Percentiles rank a stretch among this genome's conserved stretches.
Conservation (phyloP, 2,113 vertebrate species). For the Mellivora capensis region DNA sequence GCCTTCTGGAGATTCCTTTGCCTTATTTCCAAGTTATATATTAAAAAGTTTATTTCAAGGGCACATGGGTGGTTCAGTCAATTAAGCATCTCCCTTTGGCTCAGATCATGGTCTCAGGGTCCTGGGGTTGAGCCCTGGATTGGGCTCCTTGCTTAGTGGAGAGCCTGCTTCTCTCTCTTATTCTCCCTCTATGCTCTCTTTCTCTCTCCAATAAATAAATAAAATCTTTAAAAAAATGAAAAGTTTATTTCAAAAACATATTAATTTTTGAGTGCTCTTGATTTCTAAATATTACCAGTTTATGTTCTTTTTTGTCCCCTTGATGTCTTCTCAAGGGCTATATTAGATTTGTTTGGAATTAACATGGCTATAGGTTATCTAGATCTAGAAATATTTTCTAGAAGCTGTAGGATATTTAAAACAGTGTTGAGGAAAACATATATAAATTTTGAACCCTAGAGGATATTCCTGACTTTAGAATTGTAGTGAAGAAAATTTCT, state of each 20-base stretch:
- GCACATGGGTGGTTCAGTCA: background rate
- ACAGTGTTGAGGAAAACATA: background rate
- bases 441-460: background rate
- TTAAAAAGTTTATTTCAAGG: background rate
- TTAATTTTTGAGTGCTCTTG: background rate
- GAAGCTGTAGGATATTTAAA: background rate
- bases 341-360: background rate
- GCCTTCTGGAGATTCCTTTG: background rate
- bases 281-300: background rate
- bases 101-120: background rate
- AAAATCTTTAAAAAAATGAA: background rate
- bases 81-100: background rate
- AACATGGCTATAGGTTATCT: background rate
- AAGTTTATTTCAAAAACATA: background rate
- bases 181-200: background rate
- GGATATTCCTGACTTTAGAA: background rate
- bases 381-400: background rate
- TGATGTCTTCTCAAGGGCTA: background rate
- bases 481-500: background rate
- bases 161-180: background rate
- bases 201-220: background rate
- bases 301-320: background rate
- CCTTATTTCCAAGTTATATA: background rate
- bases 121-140: background rate
- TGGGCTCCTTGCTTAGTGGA: background rate